These are phyloP conservation scores for Priocnemis perturbator DNA, from an alignment of 2,888 invertebrate genomes.

Conservation along the genomic window DNA sequence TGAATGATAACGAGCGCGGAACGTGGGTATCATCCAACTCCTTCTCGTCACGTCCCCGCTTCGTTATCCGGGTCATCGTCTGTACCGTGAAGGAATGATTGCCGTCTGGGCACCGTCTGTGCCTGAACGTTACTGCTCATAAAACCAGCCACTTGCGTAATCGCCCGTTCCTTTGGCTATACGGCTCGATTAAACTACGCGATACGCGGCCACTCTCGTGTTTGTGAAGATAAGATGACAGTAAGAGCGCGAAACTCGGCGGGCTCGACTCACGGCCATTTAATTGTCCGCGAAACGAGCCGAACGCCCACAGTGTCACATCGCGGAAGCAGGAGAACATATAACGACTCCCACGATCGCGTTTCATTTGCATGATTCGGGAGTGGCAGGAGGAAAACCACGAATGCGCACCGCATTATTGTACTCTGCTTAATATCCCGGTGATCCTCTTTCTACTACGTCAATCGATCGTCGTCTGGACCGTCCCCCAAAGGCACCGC, in stretches of 20 bases:
- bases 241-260: neutral
- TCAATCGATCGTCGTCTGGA: no score
- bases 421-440: no score
- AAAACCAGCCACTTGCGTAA: slow-evolving; percentile 45
- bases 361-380: no score
- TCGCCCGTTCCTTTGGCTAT: neutral
- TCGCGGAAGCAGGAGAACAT: no score
- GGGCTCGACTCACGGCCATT: neutral
- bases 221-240: neutral
- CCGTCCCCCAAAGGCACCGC: no score
- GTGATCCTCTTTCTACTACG: no score
- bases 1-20: slow-evolving; percentile 9
- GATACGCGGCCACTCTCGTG: neutral
- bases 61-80: slow-evolving; percentile 44
- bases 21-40: neutral
- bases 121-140: slow-evolving; percentile 48
- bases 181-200: neutral
- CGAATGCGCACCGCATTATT: no score
- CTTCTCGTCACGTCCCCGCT: slow-evolving; percentile 12
- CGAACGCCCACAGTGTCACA: no score
- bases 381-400: no score
- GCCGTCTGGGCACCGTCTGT: slow-evolving; percentile 57
- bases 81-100: slow-evolving; percentile 19
- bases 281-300: slow-evolving; percentile 1
- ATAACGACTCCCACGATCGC: no score